These are phyloP conservation scores for Mergus octosetaceus DNA, from an alignment of 2,797 vertebrate genomes.

Conservation along the genomic window DNA sequence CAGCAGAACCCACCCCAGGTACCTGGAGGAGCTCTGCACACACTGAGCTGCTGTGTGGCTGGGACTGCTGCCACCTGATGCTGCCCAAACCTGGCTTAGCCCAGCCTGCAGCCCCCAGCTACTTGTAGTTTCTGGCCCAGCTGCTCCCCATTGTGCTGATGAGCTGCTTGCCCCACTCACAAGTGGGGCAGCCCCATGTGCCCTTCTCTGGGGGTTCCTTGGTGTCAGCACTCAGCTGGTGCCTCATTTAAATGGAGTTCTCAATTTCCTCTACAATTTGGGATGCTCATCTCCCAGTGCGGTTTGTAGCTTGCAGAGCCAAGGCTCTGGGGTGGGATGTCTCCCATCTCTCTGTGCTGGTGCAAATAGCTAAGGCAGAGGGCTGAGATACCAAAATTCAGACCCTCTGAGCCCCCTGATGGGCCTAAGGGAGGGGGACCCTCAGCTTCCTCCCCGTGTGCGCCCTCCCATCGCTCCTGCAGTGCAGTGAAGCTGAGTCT, in stretches of 20 bases:
- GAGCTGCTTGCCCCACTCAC: neutral
- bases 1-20: rapidly evolving
- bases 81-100: rapidly evolving
- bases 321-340: neutral
- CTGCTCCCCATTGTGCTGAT: neutral
- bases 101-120: rapidly evolving
- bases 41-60: rapidly evolving
- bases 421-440: neutral
- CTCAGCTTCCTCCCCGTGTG: neutral
- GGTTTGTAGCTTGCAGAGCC: neutral
- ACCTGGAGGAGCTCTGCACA: neutral
- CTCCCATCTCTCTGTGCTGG: rapidly evolving
- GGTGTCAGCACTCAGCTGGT: neutral
- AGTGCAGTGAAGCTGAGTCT: neutral
- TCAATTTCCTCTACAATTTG: neutral
- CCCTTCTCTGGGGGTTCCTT: rapidly evolving
- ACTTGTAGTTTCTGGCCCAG: constrained; percentile 3
- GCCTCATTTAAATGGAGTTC: too few species aligned
- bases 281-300: neutral
- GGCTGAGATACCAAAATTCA: neutral
- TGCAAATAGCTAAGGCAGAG: neutral
- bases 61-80: neutral
- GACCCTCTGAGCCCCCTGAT: neutral
- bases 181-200: neutral
- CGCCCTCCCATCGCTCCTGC: neutral